Base-by-base conservation (phyloP, 2,888 invertebrate species). In the Ormyrus rosae region DNA sequence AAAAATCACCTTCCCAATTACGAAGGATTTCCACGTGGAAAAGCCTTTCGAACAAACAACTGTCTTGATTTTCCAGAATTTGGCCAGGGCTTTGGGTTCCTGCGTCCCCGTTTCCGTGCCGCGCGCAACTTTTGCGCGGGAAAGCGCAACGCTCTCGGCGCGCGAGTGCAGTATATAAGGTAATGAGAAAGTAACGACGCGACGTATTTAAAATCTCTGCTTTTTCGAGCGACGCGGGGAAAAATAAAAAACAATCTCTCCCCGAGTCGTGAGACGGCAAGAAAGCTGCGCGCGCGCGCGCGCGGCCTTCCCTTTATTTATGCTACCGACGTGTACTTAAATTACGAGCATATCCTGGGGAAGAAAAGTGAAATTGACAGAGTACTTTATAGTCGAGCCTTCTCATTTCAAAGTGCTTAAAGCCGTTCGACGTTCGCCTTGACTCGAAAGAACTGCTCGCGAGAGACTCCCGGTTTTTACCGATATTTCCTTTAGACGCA, bases 151-250 rank as follows among this genome's bases (percentile, higher is more conserved):
- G 19, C n/a, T n/a, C 19, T 19, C 19, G 19, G 19, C 19, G 19
- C 19, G 19, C 19, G 19, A 19, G 19, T 1, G 19, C 19, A 19
- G 19, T 19, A 48, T 3, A 3, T 8, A 45, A 60, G 65, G 45
- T 72, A 67, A 78, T 67, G 78, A 72, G 67, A 78, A 72, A 78
- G 78, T 78, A 78, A 78, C 78, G 60, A 72, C 19, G 60, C 71
- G 13, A 4, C 65, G 46, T 72, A 72, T 34, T 72, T 72, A 78
- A 64, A 78, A 72, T 78, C 67, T 48, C 48, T 48, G 53, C 34
- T 68, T 61, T 63, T 55, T 77, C 61, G 50, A 69, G 67, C 58
- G 34, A 1, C 1, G 34, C 60, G 10, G 10, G n/a, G 5, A 13
- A 9, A 58, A 65, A 67, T n/a, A 75, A 60, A 19, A 19, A 19